These are phyloP conservation scores for Monarcha castaneiventris DNA, from an alignment of 2,113 vertebrate species.

Conservation along the genomic window DNA sequence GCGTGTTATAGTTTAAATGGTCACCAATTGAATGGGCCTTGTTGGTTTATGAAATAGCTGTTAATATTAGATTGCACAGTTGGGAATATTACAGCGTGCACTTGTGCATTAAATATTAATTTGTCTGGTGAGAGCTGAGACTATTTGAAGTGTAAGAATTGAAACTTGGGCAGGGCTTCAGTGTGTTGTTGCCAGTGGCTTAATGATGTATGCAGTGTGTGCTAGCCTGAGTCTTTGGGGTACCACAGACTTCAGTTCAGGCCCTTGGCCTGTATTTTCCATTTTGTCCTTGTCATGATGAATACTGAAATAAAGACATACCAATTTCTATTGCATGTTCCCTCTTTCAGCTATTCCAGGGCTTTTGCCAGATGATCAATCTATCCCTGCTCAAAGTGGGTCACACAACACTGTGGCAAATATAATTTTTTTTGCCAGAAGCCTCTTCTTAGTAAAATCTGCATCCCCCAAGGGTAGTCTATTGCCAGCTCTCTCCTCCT, in stretches of 20 bases:
- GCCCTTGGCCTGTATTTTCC: neutral
- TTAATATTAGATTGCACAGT: constrained; percentile 54
- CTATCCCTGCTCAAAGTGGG: neutral
- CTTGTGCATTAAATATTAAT: constrained; percentile 68
- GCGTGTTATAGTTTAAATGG: constrained; percentile 46
- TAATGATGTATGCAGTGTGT: neutral
- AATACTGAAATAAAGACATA: neutral
- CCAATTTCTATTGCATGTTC: neutral
- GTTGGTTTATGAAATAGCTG: constrained; percentile 71
- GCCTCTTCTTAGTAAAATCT: neutral
- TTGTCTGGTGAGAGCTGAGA: constrained; percentile 63
- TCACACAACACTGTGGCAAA: neutral
- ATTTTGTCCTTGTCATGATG: neutral
- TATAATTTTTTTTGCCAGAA: neutral
- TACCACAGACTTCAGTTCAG: neutral
- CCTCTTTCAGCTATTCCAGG: neutral
- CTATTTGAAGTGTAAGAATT: constrained; percentile 59
- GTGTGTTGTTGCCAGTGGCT: constrained; percentile 5
- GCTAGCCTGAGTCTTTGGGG: neutral
- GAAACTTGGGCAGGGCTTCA: constrained; percentile 54
- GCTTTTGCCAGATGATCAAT: neutral
- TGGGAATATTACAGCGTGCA: constrained; percentile 49
- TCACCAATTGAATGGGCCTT: constrained; percentile 60
- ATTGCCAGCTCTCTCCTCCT: neutral
- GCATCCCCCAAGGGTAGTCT: neutral